phyloP scores from a whole-genome alignment of 2,888 invertebrate genomes.

The Hemaris fuciformis region DNA sequence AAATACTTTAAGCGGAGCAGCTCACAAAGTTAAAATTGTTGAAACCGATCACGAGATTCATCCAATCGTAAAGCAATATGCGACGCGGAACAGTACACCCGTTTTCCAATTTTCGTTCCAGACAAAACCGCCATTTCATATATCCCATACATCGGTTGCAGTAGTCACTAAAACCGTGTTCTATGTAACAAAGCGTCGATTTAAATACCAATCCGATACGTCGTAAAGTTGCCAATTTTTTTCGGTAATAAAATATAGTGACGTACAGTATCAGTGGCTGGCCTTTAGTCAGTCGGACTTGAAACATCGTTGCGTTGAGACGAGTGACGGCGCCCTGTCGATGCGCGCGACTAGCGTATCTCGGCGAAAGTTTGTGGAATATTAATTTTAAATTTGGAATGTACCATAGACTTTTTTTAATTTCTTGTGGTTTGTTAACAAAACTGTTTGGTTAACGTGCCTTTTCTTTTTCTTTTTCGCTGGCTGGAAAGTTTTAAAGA shows the following conservation, averaged over 20 bases:
- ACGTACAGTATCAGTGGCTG: constrained; percentile 20
- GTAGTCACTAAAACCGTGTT: constrained; percentile 4
- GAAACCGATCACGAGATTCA: background rate
- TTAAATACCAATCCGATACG: constrained; percentile 11
- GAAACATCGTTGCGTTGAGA: constrained; percentile 36
- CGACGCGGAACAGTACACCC: background rate
- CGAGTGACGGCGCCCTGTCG: constrained; percentile 27
- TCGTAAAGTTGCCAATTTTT: constrained; percentile 14
- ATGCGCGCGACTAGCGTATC: constrained; percentile 24
- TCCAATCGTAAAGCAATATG: background rate
- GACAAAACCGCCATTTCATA: background rate
- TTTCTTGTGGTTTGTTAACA: constrained; percentile 14
- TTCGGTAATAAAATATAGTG: constrained; percentile 13
- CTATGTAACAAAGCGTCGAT: background rate
- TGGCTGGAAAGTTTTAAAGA: constrained; percentile 25
- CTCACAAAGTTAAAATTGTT: background rate
- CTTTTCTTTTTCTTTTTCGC: constrained; percentile 17
- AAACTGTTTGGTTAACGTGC: constrained; percentile 20
- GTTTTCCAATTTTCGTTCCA: constrained; percentile 1
- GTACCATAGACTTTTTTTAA: constrained; percentile 13
- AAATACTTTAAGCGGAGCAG: background rate
- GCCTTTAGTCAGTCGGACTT: constrained; percentile 34
- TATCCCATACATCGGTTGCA: background rate
- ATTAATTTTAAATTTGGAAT: constrained; percentile 13
- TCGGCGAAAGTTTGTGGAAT: constrained; percentile 30